Conservation (phyloP, 2,797 vertebrate genomes). For the Tympanoctomys barrerae region DNA sequence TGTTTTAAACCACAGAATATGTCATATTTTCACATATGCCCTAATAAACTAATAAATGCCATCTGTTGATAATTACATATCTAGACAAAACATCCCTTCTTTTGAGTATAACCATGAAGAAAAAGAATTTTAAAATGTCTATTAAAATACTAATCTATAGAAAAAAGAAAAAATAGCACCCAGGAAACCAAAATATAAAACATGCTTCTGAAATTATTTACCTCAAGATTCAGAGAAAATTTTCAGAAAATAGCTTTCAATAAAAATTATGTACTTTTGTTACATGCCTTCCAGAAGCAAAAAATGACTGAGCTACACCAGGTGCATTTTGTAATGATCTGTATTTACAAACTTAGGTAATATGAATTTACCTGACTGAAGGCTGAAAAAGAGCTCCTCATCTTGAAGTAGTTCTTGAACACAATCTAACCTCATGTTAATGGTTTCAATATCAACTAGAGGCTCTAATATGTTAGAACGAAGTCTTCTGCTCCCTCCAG, state of each 20-base stretch:
- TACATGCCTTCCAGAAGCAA: not conserved
- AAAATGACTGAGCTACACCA: not conserved
- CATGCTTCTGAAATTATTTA: constrained; percentile 9
- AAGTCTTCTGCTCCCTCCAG: constrained; percentile 95
- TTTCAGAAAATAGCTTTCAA: constrained; percentile 22
- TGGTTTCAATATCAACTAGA: constrained; percentile 93
- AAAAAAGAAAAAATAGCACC: not conserved
- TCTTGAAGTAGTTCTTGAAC: constrained; percentile 96
- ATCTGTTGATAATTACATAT: not conserved
- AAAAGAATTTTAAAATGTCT: not conserved
- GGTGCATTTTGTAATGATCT: not conserved
- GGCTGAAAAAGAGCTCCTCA: constrained; percentile 96
- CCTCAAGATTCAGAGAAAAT: not conserved
- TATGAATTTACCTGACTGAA: constrained; percentile 92
- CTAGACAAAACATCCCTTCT: not conserved
- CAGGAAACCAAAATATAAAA: constrained; percentile 11
- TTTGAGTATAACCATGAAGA: not conserved
- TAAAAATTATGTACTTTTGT: not conserved
- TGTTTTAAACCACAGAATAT: not conserved
- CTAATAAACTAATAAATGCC: not conserved
- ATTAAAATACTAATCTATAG: not conserved
- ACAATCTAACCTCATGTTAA: constrained; percentile 95
- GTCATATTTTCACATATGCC: not conserved
- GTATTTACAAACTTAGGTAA: constrained; percentile 54
- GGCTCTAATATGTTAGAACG: constrained; percentile 98